Conservation (phyloP, 2,888 invertebrate species). For the Macrophya alboannulata region DNA sequence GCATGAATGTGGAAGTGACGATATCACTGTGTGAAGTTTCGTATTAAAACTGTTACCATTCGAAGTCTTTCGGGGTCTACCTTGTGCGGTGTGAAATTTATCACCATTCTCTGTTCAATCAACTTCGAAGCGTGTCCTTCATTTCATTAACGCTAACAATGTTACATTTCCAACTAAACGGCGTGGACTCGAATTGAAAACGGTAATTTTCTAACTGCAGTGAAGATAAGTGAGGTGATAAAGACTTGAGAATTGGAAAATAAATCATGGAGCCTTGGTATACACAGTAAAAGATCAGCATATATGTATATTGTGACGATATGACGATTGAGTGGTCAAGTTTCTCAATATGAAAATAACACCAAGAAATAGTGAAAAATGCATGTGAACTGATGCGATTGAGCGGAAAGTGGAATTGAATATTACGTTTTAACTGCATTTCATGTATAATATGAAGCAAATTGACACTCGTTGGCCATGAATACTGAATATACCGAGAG, state of each 20-base stretch:
- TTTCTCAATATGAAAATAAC: too few relatives aligned
- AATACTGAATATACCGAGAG: too few relatives aligned
- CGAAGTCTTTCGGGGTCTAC: neutral
- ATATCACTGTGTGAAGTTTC: neutral
- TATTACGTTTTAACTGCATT: too few relatives aligned
- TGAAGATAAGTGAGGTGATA: neutral
- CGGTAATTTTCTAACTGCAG: neutral
- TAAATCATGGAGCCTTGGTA: neutral
- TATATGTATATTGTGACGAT: too few relatives aligned
- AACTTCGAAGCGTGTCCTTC: neutral
- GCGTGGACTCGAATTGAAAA: too few relatives aligned
- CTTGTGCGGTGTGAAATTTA: neutral
- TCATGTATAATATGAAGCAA: too few relatives aligned
- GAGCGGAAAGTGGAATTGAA: too few relatives aligned
- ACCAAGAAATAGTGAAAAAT: neutral
- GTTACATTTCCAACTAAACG: too few relatives aligned
- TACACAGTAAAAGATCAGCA: neutral
- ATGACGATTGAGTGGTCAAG: neutral
- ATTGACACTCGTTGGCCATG: too few relatives aligned
- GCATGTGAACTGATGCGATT: too few relatives aligned
- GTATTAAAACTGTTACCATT: neutral
- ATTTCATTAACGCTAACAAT: neutral
- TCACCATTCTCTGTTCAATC: neutral
- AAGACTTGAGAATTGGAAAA: neutral
- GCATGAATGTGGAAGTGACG: neutral